Conservation (phyloP, 2,888 invertebrate species). For the Ennomos quercinarius region DNA sequence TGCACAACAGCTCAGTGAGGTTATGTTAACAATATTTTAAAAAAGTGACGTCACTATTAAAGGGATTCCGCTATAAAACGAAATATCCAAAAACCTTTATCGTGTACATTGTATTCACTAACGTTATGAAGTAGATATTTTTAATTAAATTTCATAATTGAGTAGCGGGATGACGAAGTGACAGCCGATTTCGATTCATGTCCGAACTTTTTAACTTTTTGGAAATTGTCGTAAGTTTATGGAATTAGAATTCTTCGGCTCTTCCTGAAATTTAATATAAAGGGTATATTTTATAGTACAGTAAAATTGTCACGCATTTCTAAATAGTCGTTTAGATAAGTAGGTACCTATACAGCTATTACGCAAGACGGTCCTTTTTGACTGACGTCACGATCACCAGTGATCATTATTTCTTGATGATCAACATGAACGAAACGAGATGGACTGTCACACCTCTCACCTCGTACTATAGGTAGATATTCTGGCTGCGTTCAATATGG, state of each 20-base stretch:
- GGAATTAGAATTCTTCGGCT: conserved; percentile 35
- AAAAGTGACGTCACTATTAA: conserved; percentile 49
- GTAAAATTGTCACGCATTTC: neutral
- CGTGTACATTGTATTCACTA: conserved; percentile 55
- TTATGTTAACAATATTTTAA: conserved; percentile 43
- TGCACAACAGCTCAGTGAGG: conserved; percentile 43
- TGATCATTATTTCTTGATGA: neutral
- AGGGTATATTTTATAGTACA: neutral
- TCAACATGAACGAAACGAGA: neutral
- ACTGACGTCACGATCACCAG: neutral
- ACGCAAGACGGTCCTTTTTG: neutral
- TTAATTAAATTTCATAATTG: conserved; percentile 50
- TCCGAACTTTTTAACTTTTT: conserved; percentile 26
- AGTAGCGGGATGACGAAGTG: conserved; percentile 32
- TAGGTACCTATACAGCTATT: too few species aligned
- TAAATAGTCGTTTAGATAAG: neutral
- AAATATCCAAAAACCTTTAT: conserved; percentile 56
- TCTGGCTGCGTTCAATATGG: conserved; percentile 12
- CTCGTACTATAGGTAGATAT: conserved; percentile 11
- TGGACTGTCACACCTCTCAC: conserved; percentile 13
- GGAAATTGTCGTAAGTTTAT: conserved; percentile 33
- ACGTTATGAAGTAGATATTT: conserved; percentile 54
- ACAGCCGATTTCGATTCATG: conserved; percentile 38
- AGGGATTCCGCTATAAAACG: conserved; percentile 59
- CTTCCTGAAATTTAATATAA: conserved; percentile 17